Conservation (phyloP, 1,140 invertebrate genomes). For the Archivesica marissinica region DNA sequence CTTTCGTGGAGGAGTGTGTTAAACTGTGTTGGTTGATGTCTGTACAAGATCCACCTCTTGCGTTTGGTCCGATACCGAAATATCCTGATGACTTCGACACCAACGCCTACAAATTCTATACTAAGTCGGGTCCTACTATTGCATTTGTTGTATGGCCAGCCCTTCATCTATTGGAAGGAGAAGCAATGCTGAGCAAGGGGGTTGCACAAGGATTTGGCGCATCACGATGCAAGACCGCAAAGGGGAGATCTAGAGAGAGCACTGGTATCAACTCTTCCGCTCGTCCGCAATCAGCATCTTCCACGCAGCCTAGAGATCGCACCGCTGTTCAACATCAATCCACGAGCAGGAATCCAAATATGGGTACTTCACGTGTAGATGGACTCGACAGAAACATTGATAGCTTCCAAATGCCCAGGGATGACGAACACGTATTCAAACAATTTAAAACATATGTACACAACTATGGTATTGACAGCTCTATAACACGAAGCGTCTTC, state of each 20-base stretch:
- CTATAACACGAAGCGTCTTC: neutral
- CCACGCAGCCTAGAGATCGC: too few species aligned
- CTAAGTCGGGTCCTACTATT: neutral
- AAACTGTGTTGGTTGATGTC: constrained; percentile 26
- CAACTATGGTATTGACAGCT: neutral
- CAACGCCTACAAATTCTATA: neutral
- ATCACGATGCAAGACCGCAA: neutral
- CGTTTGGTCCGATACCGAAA: neutral
- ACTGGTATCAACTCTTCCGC: too few species aligned
- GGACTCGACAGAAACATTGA: too few species aligned
- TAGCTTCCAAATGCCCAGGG: too few species aligned
- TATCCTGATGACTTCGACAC: neutral
- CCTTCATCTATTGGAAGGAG: neutral
- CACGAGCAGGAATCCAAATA: too few species aligned
- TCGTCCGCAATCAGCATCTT: too few species aligned
- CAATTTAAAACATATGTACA: too few species aligned
- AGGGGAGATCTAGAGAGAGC: neutral
- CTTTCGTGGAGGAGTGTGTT: neutral
- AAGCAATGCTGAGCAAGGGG: neutral
- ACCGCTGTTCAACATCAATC: too few species aligned
- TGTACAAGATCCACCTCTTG: constrained; percentile 28
- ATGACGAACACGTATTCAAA: too few species aligned
- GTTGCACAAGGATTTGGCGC: neutral
- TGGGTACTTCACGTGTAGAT: too few species aligned
- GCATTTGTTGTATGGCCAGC: neutral